Conservation (phyloP, 2,113 vertebrate genomes). For the Odontesthes bonariensis region DNA sequence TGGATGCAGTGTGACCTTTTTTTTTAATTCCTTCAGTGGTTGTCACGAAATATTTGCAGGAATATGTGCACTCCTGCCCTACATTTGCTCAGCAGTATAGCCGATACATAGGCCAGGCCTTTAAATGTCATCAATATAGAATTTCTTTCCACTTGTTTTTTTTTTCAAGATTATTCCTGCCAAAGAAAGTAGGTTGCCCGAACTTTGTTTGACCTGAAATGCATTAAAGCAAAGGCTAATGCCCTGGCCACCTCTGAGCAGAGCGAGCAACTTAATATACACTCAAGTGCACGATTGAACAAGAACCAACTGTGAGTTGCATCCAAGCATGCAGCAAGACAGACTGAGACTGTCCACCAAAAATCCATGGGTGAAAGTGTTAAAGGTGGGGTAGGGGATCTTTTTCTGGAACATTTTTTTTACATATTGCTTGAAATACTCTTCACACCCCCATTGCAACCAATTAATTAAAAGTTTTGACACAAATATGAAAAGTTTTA, state of each 20-base stretch:
- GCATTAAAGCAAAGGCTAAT: slow-evolving; percentile 49
- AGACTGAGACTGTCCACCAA: background rate
- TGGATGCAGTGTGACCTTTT: slow-evolving; percentile 38
- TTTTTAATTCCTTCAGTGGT: background rate
- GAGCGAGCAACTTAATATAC: slow-evolving; percentile 45
- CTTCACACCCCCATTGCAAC: no score
- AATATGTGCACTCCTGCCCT: background rate
- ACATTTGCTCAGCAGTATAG: background rate
- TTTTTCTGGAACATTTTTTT: no score
- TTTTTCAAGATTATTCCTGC: background rate
- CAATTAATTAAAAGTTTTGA: no score
- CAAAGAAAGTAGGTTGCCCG: slow-evolving; percentile 26
- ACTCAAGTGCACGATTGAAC: slow-evolving; percentile 29
- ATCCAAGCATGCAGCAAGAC: slow-evolving; percentile 4
- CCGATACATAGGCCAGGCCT: background rate
- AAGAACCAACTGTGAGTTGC: slow-evolving; percentile 31
- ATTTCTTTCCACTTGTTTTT: background rate
- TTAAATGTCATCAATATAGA: slow-evolving; percentile 11
- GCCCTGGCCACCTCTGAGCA: slow-evolving; percentile 25
- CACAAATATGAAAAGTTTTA: no score
- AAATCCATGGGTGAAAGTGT: slow-evolving; percentile 7
- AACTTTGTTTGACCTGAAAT: slow-evolving; percentile 54
- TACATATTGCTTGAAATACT: no score
- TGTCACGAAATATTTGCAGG: slow-evolving; percentile 11
- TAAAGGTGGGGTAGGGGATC: no score